Conservation (phyloP, 2,888 invertebrate genomes). For the Napeogenes inachia region DNA sequence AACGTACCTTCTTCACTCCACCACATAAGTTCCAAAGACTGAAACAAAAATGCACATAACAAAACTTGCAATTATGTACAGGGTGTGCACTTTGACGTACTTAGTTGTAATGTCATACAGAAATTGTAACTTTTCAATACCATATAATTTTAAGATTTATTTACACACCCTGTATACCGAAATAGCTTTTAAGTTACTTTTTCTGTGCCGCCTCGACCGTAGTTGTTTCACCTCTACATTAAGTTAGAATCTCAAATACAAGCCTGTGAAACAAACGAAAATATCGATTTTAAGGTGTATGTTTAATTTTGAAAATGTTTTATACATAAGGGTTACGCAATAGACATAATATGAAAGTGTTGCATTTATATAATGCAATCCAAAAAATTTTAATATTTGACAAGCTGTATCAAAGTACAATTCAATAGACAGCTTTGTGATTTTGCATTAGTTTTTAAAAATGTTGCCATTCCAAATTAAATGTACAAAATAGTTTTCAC, state of each 20-base stretch:
- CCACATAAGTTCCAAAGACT: constrained; percentile 52
- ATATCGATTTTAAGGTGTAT: not conserved
- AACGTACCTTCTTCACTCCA: constrained; percentile 38
- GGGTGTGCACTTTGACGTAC: constrained; percentile 29
- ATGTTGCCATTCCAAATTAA: constrained; percentile 44
- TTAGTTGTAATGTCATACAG: constrained; percentile 17
- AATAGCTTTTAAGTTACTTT: constrained; percentile 30
- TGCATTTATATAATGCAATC: constrained; percentile 11
- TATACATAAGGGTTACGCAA: not conserved
- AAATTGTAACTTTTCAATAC: constrained; percentile 13
- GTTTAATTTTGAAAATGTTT: not conserved
- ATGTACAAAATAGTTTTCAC: constrained; percentile 34
- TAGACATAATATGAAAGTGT: not conserved
- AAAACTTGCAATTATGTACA: constrained; percentile 28
- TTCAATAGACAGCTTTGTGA: constrained; percentile 42
- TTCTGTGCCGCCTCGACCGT: constrained; percentile 30
- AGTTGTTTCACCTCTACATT: constrained; percentile 29
- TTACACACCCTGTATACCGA: constrained; percentile 28
- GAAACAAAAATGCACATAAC: constrained; percentile 35
- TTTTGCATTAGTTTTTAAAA: constrained; percentile 37
- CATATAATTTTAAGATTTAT: constrained; percentile 6
- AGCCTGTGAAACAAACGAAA: constrained; percentile 9
- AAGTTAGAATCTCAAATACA: constrained; percentile 22
- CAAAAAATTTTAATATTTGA: constrained; percentile 14
- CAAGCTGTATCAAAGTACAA: constrained; percentile 32